Conservation (phyloP, 2,888 invertebrate genomes). For the Selenia dentaria region DNA sequence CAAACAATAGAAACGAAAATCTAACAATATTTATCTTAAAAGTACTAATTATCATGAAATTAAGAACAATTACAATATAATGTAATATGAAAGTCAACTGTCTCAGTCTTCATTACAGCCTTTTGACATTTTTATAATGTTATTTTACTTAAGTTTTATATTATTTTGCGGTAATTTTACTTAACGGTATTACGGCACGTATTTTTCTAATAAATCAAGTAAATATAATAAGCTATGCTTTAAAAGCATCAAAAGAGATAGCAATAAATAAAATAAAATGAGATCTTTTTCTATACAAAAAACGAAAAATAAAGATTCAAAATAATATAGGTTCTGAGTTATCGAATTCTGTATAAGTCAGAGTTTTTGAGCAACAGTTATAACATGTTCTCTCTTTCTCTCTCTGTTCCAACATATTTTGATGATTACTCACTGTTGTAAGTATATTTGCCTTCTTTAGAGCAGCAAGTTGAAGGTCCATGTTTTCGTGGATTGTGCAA, state of each 20-base stretch:
- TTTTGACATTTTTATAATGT: not conserved
- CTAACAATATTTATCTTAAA: no score
- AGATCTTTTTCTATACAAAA: conserved; percentile 3
- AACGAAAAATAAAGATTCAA: not conserved
- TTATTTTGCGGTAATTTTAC: no score
- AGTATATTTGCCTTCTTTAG: conserved; percentile 32
- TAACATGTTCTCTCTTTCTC: conserved; percentile 32
- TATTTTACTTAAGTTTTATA: no score
- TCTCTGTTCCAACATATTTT: conserved; percentile 18
- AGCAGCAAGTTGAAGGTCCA: conserved; percentile 32
- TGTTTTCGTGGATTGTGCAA: conserved; percentile 33
- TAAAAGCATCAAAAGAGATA: no score
- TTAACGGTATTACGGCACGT: no score
- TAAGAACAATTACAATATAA: not conserved
- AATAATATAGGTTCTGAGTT: conserved; percentile 5
- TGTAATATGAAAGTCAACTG: no score
- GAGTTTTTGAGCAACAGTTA: conserved; percentile 27
- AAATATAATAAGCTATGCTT: not conserved
- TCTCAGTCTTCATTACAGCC: conserved; percentile 1
- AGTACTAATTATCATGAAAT: no score
- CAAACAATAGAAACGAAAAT: no score
- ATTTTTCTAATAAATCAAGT: no score
- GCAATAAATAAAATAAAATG: not conserved
- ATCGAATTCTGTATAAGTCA: conserved; percentile 22
- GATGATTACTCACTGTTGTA: no score